Conservation (phyloP, 1,140 invertebrate genomes). For the Sycophaga agraensis region DNA sequence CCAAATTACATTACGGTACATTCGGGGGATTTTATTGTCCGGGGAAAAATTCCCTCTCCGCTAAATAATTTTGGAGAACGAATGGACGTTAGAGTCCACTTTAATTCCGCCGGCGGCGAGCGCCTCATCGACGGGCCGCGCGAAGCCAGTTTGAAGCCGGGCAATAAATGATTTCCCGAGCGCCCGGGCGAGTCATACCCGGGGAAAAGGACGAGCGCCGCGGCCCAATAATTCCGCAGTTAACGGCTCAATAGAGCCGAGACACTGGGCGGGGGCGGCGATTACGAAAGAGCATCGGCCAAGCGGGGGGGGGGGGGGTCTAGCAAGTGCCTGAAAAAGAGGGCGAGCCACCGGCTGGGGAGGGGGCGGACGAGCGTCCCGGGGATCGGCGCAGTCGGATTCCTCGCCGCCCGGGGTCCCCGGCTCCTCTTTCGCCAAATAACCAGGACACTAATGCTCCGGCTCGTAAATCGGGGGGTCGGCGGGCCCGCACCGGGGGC, state of each 20-base stretch:
- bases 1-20: no score
- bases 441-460: conserved; percentile 36
- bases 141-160: no score
- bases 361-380: conserved; percentile 1
- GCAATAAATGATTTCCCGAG: conserved; percentile 19
- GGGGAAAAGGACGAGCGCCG: conserved; percentile 23
- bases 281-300: conserved; percentile 1
- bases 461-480: conserved; percentile 34
- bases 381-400: conserved; percentile 25
- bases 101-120: conserved; percentile 1
- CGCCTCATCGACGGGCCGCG: neutral
- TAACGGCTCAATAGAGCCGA: conserved; percentile 30
- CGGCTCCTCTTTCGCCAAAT: conserved; percentile 31
- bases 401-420: conserved; percentile 12
- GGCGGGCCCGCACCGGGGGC: conserved; percentile 26
- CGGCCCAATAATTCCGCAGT: conserved; percentile 30
- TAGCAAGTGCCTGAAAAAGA: conserved; percentile 17
- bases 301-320: neutral
- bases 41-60: neutral
- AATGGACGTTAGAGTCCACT: neutral
- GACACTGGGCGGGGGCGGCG: conserved; percentile 1
- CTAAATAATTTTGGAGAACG: neutral
- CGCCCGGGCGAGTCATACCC: neutral
- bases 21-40: no score
- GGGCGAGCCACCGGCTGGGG: neutral